Conservation (phyloP, 2,888 invertebrate genomes). For the Gortyna flavago region DNA sequence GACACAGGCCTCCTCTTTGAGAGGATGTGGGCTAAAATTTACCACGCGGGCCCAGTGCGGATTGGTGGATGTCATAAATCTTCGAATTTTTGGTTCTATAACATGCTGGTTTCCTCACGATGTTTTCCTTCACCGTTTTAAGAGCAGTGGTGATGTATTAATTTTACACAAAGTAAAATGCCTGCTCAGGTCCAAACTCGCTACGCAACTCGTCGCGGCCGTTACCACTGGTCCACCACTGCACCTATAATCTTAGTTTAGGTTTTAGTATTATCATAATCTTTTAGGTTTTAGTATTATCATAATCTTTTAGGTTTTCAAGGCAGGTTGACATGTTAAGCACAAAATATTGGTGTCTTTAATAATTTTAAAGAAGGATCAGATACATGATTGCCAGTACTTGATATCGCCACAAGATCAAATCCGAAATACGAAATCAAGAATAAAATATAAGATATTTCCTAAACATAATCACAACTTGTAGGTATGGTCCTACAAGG, state of each 20-base stretch:
- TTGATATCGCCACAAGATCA: slow-evolving; percentile 9
- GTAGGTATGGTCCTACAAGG: no score
- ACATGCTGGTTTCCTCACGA: no score
- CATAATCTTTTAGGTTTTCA: background rate
- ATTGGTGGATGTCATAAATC: background rate
- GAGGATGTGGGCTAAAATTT: no score
- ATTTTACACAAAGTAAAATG: no score
- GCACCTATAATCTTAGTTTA: background rate
- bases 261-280: background rate
- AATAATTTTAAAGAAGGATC: background rate
- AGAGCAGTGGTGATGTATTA: no score
- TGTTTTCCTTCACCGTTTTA: no score
- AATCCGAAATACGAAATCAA: background rate
- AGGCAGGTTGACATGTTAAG: background rate
- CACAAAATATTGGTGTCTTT: background rate
- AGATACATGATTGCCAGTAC: background rate
- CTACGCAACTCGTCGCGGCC: no score
- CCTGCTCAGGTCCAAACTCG: no score
- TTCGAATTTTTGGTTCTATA: background rate
- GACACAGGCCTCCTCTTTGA: no score
- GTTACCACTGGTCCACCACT: no score
- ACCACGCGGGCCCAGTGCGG: background rate
- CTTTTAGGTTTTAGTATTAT: background rate
- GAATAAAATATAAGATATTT: background rate
- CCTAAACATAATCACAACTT: no score